phyloP scores from a whole-genome alignment of 2,888 invertebrate species.

The Dryobotodes eremita region DNA sequence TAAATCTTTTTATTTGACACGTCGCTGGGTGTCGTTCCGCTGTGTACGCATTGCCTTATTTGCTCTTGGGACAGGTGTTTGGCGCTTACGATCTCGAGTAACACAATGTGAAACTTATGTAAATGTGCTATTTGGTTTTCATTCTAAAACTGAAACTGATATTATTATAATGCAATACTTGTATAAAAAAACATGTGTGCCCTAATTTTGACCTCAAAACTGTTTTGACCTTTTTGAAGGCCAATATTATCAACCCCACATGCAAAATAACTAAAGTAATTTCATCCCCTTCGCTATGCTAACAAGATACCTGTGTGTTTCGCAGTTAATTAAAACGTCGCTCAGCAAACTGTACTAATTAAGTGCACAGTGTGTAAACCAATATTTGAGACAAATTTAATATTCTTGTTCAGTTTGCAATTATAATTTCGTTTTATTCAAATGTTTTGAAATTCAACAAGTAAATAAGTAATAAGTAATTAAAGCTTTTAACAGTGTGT shows the following conservation, averaged over 20 bases:
- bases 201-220: neutral
- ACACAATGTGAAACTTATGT: slow-evolving; percentile 26
- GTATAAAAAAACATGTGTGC: neutral
- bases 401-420: slow-evolving; percentile 6
- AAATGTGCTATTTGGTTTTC: slow-evolving; percentile 35
- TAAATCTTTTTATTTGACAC: slow-evolving; percentile 75
- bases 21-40: slow-evolving; percentile 54
- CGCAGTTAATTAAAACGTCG: slow-evolving; percentile 36
- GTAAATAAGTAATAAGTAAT: neutral
- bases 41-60: slow-evolving; percentile 62
- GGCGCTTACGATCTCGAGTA: slow-evolving; percentile 41
- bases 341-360: slow-evolving; percentile 48
- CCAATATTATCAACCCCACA: neutral
- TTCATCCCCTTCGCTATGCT: slow-evolving; percentile 15
- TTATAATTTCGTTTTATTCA: slow-evolving; percentile 20
- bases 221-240: neutral
- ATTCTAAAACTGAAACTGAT: slow-evolving; percentile 8
- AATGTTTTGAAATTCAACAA: neutral
- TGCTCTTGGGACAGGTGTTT: slow-evolving; percentile 56
- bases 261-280: slow-evolving; percentile 20
- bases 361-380: slow-evolving; percentile 39
- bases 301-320: slow-evolving; percentile 44
- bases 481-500: neutral
- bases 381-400: slow-evolving; percentile 39
- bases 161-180: neutral